phyloP scores from a whole-genome alignment of 2,888 invertebrate genomes.

The Acrobasis consociella region DNA sequence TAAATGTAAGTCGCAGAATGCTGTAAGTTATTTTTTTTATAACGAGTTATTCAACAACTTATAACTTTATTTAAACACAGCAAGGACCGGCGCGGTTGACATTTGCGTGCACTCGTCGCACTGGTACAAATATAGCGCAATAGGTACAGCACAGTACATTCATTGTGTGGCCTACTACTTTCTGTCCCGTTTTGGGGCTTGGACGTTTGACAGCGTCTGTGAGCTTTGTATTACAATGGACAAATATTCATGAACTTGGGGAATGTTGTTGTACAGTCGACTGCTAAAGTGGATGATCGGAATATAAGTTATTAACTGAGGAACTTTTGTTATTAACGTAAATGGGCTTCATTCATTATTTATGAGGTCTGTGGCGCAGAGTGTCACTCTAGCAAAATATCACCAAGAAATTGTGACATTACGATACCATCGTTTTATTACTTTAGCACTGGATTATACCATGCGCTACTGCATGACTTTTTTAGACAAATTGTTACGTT shows the following conservation, averaged over 20 bases:
- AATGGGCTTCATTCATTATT: too few relatives aligned
- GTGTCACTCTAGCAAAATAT: too few relatives aligned
- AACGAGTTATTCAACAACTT: not conserved
- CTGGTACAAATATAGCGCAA: slow-evolving; percentile 54
- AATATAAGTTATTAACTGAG: too few relatives aligned
- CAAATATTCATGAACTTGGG: slow-evolving; percentile 5
- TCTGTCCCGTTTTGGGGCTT: slow-evolving; percentile 14
- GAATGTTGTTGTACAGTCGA: not conserved
- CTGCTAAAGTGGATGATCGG: not conserved
- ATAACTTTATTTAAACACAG: slow-evolving; percentile 3
- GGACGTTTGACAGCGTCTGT: not conserved
- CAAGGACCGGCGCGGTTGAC: slow-evolving; percentile 41
- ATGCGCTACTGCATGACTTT: too few relatives aligned
- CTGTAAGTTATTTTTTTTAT: too few relatives aligned
- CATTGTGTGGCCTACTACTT: slow-evolving; percentile 43
- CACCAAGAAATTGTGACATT: too few relatives aligned
- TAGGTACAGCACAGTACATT: slow-evolving; percentile 36
- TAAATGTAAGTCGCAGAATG: too few relatives aligned
- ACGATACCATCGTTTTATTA: too few relatives aligned
- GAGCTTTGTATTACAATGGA: slow-evolving; percentile 2
- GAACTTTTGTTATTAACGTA: too few relatives aligned
- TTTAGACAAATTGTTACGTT: too few relatives aligned
- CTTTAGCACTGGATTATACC: too few relatives aligned
- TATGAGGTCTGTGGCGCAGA: too few relatives aligned
- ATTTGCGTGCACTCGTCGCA: slow-evolving; percentile 45